Evolutionary conservation across 2,888 invertebrate species (phyloP).

Genomic region (Cosmorhoe ocellata): DNA sequence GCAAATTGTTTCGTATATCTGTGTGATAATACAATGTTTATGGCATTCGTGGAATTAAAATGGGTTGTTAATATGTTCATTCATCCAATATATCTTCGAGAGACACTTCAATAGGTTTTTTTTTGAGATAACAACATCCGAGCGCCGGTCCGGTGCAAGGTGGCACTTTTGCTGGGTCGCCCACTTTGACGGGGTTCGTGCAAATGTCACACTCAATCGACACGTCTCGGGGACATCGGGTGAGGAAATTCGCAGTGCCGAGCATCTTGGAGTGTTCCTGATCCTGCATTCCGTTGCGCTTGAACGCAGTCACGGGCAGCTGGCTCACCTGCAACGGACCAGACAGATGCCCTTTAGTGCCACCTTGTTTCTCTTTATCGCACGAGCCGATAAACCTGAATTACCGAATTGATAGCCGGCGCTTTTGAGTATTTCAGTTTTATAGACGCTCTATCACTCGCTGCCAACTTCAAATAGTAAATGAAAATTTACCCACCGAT

Average conservation of each 20-base stretch:
- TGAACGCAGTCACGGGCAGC: conserved; percentile 71
- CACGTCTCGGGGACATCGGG: conserved; percentile 62
- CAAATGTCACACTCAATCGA: conserved; percentile 58
- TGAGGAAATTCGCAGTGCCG: conserved; percentile 67
- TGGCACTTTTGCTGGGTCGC: conserved; percentile 65
- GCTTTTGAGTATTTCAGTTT: conserved; percentile 14
- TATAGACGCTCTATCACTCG: conserved; percentile 10
- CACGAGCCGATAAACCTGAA: conserved; percentile 18
- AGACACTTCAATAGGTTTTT: conserved; percentile 61
- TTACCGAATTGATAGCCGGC: neutral
- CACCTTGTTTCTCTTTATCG: conserved; percentile 21
- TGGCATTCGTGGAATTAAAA: conserved; percentile 11
- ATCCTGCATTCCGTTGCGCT: conserved; percentile 77
- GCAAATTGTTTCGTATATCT: conserved; percentile 31
- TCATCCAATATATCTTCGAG: conserved; percentile 63
- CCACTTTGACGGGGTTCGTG: conserved; percentile 46
- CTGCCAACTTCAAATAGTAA: conserved; percentile 20
- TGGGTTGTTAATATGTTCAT: conserved; percentile 33
- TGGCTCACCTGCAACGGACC: conserved; percentile 71
- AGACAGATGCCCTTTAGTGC: conserved; percentile 55
- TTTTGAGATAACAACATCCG: conserved; percentile 45
- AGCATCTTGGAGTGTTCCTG: conserved; percentile 67
- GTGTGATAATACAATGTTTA: conserved; percentile 1
- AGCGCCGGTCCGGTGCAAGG: conserved; percentile 38
- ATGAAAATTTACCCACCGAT: conserved; percentile 50